Conservation (phyloP, 1,140 invertebrate genomes). For the Lucilia sericata region DNA sequence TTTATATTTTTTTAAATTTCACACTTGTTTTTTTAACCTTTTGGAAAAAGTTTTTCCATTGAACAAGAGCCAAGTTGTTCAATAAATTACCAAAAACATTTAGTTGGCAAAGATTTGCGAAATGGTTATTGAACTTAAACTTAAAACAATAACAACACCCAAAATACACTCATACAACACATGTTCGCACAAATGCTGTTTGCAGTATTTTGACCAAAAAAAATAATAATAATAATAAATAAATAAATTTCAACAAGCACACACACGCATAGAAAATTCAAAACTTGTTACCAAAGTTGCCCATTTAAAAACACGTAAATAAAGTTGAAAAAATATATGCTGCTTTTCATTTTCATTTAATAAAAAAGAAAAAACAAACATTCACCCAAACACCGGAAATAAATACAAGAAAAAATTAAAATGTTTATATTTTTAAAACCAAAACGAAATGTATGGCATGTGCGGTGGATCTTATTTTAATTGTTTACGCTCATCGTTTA, state of each 20-base stretch:
- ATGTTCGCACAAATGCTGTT: neutral
- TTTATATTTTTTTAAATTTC: neutral
- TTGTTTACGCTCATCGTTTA: neutral
- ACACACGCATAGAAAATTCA: no score
- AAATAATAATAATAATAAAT: no score
- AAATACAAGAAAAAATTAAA: neutral
- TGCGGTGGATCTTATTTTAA: constrained; percentile 1
- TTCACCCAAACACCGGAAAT: neutral
- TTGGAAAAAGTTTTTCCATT: neutral
- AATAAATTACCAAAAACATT: constrained; percentile 39
- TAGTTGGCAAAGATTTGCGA: neutral
- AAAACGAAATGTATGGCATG: neutral
- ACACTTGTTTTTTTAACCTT: neutral
- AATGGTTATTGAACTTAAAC: constrained; percentile 44
- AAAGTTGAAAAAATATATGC: neutral
- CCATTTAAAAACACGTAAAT: neutral
- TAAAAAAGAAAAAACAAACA: neutral
- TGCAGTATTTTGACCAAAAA: constrained; percentile 21
- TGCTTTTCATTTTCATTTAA: neutral
- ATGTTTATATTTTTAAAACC: neutral
- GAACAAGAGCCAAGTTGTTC: constrained; percentile 34
- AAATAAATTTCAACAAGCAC: neutral
- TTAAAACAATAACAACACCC: constrained; percentile 6
- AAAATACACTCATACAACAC: neutral
- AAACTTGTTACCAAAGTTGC: neutral